Evolutionary conservation across 92 coral and sea anemone genomes (phyloP).

Genomic region (Zoanthus sansibaricus): DNA sequence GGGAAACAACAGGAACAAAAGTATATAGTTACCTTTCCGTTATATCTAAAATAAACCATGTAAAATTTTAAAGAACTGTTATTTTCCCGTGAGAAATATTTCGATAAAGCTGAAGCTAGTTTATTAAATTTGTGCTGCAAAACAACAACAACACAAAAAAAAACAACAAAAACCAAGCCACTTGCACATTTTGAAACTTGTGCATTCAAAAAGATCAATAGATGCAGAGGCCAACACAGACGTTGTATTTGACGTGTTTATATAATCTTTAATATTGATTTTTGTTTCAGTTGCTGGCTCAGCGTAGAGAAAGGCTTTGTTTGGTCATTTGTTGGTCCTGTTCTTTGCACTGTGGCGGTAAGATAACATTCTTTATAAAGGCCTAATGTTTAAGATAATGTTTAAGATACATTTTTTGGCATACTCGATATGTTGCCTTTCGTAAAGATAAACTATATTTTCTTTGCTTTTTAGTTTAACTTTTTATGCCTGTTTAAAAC

Average conservation of each 20-base stretch:
- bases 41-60: background rate
- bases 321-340: constrained; percentile 62
- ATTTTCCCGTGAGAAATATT: no score
- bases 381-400: background rate
- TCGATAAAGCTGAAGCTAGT: no score
- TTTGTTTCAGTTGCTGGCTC: constrained; percentile 60
- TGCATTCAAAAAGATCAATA: no score
- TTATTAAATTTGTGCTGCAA: no score
- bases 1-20: background rate
- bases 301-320: constrained; percentile 47
- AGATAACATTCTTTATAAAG: background rate
- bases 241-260: background rate
- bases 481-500: constrained; percentile 33
- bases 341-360: constrained; percentile 55
- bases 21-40: no score
- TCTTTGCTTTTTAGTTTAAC: constrained; percentile 17
- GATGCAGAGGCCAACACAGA: no score
- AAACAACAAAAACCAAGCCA: no score
- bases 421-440: background rate
- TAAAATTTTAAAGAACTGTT: no score
- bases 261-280: background rate
- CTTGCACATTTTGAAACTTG: no score
- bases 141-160: no score
- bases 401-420: background rate
- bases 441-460: background rate